Percentiles rank a stretch among this genome's conserved stretches.
Evolutionary conservation across 2,888 invertebrate genomes (phyloP).

Genomic region (Phania funesta): DNA sequence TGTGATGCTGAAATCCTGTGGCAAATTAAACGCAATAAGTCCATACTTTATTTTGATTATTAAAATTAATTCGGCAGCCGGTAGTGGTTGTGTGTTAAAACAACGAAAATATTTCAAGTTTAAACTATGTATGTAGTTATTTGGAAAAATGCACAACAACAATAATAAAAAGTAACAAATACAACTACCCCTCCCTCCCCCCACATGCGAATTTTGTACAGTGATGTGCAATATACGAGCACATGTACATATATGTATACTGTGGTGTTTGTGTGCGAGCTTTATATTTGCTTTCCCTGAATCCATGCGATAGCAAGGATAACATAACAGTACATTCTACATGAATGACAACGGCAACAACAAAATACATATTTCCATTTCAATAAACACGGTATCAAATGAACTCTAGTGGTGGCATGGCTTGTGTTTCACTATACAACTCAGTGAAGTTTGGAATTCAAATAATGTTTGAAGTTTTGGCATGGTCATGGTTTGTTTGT

Average conservation of each 20-base stretch:
- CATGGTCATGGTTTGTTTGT: conserved; percentile 78
- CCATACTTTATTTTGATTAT: background rate
- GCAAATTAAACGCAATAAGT: conserved; percentile 25
- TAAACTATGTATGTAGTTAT: background rate
- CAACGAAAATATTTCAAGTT: conserved; percentile 48
- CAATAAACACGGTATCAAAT: conserved; percentile 39
- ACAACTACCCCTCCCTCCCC: no score
- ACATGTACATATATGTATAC: background rate
- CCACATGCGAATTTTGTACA: background rate
- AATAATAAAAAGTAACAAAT: background rate
- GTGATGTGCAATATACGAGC: background rate
- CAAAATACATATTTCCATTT: conserved; percentile 35
- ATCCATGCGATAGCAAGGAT: conserved; percentile 33
- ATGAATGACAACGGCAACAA: background rate
- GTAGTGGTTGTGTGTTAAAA: background rate
- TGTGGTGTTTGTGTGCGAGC: background rate
- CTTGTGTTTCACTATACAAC: conserved; percentile 7
- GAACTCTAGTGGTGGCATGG: conserved; percentile 18
- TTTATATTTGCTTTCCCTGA: conserved; percentile 15
- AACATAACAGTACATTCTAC: conserved; percentile 31
- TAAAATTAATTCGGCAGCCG: background rate
- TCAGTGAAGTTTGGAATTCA: conserved; percentile 2
- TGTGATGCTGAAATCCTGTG: conserved; percentile 3
- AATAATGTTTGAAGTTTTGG: conserved; percentile 70
- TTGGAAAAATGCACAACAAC: background rate